Base-by-base conservation (phyloP, 2,113 vertebrate species). In the Neolamprologus devosi region DNA sequence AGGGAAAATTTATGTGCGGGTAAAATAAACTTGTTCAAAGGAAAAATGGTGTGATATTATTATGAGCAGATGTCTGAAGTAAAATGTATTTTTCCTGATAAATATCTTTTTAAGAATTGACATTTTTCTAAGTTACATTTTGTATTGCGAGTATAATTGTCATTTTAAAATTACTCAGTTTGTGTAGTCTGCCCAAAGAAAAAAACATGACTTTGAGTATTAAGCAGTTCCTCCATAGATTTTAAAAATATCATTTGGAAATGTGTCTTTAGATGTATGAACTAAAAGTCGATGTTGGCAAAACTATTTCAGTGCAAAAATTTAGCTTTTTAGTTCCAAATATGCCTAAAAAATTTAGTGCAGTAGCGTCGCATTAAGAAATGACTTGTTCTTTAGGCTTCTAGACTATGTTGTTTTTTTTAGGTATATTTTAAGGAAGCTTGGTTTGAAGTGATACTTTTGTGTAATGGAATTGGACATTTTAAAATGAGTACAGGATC, bases 1-100 rank as follows among this genome's bases (percentile, higher is more conserved):
- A 96, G 91, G 93, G 95, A 94, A 51, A 84, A 54, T 85, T 23
- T 80, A 80, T 82, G 82, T 93, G 91, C 63, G 82, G 80, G 51
- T 93, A 13, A 86, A 95, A 95, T 94, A 92, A 95, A 94, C 8
- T 12, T 90, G 53, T 94, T 91, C 28, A 88, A 89, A 88, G 85
- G 19, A 11, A 21, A 86, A 16, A 42, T 83, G 83, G 85, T 90
- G 54, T 85, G 9, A 35, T 79, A 3, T 91, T 58, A 53, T 80
- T 65, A 65, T 82, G 28, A n/a, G 80, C 21, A 45, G 7, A 75
- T 16, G 14, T 23, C 35, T 79, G 55, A 13, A 28, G 13, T 82
- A 45, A 75, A 49, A 73, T 28, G 6, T 28, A 3, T 28, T 75
- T 75, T 49, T 30, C 42, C 70, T 30, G 23, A 49, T 28, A 49